These are phyloP conservation scores for Drosophila nr. fundita DNA, from an alignment of 2,888 invertebrate genomes.

Conservation along the genomic window DNA sequence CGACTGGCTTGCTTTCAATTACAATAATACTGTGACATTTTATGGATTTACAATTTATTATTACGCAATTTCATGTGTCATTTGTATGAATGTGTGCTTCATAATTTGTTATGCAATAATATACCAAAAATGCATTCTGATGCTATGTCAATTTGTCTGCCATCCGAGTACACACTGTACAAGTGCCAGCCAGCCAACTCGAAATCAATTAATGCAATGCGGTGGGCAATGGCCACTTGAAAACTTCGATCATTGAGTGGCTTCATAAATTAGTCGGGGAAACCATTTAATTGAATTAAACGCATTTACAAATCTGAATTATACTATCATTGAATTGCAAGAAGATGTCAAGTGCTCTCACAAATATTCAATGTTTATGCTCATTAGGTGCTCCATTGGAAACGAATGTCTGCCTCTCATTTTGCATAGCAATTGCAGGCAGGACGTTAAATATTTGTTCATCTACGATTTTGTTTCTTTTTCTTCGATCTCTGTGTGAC, in stretches of 20 bases:
- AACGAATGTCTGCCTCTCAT: background rate
- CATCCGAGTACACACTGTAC: conserved; percentile 46
- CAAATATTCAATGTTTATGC: conserved; percentile 23
- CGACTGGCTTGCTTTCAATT: conserved; percentile 29
- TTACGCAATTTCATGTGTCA: conserved; percentile 46
- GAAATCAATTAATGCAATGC: conserved; percentile 59
- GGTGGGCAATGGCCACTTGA: conserved; percentile 25
- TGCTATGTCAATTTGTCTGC: conserved; percentile 57
- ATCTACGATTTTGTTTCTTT: background rate
- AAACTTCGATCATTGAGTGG: conserved; percentile 46
- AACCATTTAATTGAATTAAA: conserved; percentile 66
- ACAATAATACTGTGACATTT: conserved; percentile 59
- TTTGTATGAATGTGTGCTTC: conserved; percentile 24
- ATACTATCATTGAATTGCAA: conserved; percentile 27
- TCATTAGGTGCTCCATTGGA: conserved; percentile 9
- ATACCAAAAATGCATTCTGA: conserved; percentile 53
- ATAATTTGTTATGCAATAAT: conserved; percentile 65
- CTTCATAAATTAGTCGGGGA: conserved; percentile 62
- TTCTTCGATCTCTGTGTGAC: background rate
- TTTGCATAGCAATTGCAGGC: background rate
- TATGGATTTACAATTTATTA: conserved; percentile 64
- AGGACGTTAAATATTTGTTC: background rate
- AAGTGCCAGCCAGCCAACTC: conserved; percentile 29
- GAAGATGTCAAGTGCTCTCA: conserved; percentile 23
- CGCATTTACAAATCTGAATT: conserved; percentile 56